phyloP scores from a whole-genome alignment of 2,797 vertebrate species.

The Chelmon rostratus region DNA sequence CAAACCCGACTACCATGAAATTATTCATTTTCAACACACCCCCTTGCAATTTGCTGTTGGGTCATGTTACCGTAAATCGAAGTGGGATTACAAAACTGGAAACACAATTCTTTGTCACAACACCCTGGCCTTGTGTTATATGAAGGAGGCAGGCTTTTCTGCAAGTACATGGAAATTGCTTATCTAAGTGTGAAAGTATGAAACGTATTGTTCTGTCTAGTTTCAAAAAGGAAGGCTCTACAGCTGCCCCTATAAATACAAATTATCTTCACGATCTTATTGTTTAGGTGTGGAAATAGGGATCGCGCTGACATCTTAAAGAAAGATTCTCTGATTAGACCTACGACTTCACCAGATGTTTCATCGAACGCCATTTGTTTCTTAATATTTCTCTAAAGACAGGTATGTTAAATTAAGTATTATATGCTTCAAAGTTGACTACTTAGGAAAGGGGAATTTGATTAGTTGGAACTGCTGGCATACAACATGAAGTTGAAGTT shows the following conservation, averaged over 20 bases:
- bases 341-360: neutral
- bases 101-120: slow-evolving; percentile 30
- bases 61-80: slow-evolving; percentile 61
- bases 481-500: neutral
- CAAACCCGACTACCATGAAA: neutral
- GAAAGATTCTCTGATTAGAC: neutral
- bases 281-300: slow-evolving; percentile 12
- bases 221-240: slow-evolving; percentile 59
- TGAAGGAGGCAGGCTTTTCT: slow-evolving; percentile 29
- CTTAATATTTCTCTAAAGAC: neutral
- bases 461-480: neutral
- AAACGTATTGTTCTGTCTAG: slow-evolving; percentile 52
- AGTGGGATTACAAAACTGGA: slow-evolving; percentile 39
- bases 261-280: neutral
- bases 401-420: neutral
- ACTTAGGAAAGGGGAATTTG: neutral
- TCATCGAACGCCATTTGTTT: neutral
- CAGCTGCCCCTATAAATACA: slow-evolving; percentile 46
- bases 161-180: slow-evolving; percentile 56
- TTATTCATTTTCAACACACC: neutral
- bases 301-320: neutral
- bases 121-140: neutral
- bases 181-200: slow-evolving; percentile 54
- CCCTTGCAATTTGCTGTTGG: slow-evolving; percentile 40
- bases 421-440: neutral